Percentiles rank a stretch among this genome's conserved stretches.
These are phyloP conservation scores for Myathropa florea DNA, from an alignment of 2,888 invertebrate genomes.

Conservation along the genomic window DNA sequence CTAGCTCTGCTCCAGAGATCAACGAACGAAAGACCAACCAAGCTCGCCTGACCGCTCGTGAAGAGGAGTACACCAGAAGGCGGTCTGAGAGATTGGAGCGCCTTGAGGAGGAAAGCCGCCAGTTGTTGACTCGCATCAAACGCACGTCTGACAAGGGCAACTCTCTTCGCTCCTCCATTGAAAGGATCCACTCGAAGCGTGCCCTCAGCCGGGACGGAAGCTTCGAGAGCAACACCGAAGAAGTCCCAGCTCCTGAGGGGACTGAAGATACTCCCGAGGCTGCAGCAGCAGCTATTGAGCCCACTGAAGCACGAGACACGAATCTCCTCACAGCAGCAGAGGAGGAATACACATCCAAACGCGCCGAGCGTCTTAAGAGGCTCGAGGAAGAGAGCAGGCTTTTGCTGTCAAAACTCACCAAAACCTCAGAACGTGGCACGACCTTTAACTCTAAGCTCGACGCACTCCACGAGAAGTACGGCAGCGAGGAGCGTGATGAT, in stretches of 20 bases:
- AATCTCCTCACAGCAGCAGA: slow-evolving; percentile 76
- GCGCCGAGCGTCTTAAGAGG: slow-evolving; percentile 79
- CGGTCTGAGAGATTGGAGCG: slow-evolving; percentile 80
- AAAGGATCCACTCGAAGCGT: slow-evolving; percentile 74
- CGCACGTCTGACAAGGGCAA: slow-evolving; percentile 84
- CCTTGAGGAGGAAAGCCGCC: slow-evolving; percentile 91
- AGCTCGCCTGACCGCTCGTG: slow-evolving; percentile 76
- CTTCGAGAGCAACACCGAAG: slow-evolving; percentile 78
- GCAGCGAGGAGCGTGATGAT: slow-evolving; percentile 54
- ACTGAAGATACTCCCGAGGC: neutral
- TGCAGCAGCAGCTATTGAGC: neutral
- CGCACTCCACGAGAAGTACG: slow-evolving; percentile 76
- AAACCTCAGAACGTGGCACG: slow-evolving; percentile 75
- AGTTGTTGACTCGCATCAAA: slow-evolving; percentile 88
- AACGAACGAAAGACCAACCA: slow-evolving; percentile 30
- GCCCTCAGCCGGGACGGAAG: slow-evolving; percentile 77
- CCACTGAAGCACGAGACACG: slow-evolving; percentile 20
- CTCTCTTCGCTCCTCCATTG: slow-evolving; percentile 77
- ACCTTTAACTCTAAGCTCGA: slow-evolving; percentile 75
- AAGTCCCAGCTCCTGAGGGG: slow-evolving; percentile 72
- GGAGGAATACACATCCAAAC: slow-evolving; percentile 75
- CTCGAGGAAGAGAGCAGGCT: slow-evolving; percentile 91
- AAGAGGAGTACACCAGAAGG: slow-evolving; percentile 79
- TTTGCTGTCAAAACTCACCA: slow-evolving; percentile 81
- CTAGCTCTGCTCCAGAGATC: slow-evolving; percentile 76